These are phyloP conservation scores for Carposina sasakii DNA, from an alignment of 1,140 invertebrate genomes.

Conservation along the genomic window DNA sequence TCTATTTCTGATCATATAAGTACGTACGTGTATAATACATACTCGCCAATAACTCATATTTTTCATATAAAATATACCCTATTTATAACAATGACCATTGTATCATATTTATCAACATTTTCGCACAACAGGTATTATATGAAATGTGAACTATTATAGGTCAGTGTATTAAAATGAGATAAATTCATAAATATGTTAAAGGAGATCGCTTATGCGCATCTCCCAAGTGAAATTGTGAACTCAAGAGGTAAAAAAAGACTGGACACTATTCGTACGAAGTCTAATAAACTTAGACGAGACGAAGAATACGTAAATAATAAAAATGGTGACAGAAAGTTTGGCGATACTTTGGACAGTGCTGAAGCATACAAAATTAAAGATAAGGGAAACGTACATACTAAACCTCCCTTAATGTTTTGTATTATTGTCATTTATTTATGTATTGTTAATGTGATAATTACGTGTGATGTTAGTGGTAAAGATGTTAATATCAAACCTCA, in stretches of 20 bases:
- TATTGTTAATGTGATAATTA: conserved; percentile 64
- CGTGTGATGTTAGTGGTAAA: conserved; percentile 64
- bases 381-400: no score
- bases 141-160: no score
- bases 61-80: no score
- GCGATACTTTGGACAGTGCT: conserved; percentile 53
- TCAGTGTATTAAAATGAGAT: conserved; percentile 45
- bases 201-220: conserved; percentile 60
- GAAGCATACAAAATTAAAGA: conserved; percentile 61
- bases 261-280: conserved; percentile 37
- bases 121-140: no score
- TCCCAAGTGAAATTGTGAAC: conserved; percentile 32
- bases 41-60: no score
- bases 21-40: no score
- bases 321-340: conserved; percentile 26
- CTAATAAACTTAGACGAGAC: conserved; percentile 37
- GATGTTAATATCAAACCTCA: conserved; percentile 40
- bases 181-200: conserved; percentile 50
- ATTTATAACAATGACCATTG: no score
- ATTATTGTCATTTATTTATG: conserved; percentile 50
- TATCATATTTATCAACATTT: no score
- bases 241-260: conserved; percentile 31
- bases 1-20: no score
- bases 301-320: conserved; percentile 9
- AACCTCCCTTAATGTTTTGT: conserved; percentile 33